Evolutionary conservation across 2,797 vertebrate genomes (phyloP), one percentile per base, ranked within the genome.

Genomic region (Morelia viridis): DNA sequence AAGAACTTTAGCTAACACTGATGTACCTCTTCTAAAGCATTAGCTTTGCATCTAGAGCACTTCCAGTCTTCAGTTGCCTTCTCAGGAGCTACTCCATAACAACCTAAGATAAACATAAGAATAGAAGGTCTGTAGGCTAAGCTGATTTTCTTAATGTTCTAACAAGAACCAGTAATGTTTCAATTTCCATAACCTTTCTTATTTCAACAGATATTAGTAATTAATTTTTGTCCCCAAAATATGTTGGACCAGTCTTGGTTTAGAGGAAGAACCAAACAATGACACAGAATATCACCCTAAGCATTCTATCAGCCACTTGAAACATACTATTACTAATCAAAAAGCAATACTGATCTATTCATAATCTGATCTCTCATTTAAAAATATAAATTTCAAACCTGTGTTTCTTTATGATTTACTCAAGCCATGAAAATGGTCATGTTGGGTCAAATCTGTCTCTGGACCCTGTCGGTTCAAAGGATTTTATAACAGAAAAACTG

Each of bases 11-110:
- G 26, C 1, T 5, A 68, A 56, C 35, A 19, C 28, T n/a, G 56
- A 68, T 97, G 97, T 93, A 99, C 99, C 98, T 99, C 98, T 61
- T 98, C 98, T 93, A 98, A 94, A n/a, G 99, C 99, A 71, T 98
- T 98, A 84, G 98, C 99, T 87, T 98, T 97, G 96, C 99, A 99
- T 89, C 99, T 98, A 71, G 99, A 98, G 91, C 99, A 99, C 95
- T 98, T 97, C 99, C 99, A 99, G 86, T 98, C 97, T 24, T 98
- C 98, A 1, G 98, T 97, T 88, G 98, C 98, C 11, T 97, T 97
- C 89, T 98, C 97, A n/a, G 98, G 98, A 7, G 98, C 97, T 0
- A 99, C 98, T 0, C 99, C 99, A 0, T 99, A 99, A 96, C 99
- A 99, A 97, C 99, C 99, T 99, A 87, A 22, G 87, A 91, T 64